Base-by-base conservation (phyloP, 2,113 vertebrate genomes). In the Phaetusa simplex region DNA sequence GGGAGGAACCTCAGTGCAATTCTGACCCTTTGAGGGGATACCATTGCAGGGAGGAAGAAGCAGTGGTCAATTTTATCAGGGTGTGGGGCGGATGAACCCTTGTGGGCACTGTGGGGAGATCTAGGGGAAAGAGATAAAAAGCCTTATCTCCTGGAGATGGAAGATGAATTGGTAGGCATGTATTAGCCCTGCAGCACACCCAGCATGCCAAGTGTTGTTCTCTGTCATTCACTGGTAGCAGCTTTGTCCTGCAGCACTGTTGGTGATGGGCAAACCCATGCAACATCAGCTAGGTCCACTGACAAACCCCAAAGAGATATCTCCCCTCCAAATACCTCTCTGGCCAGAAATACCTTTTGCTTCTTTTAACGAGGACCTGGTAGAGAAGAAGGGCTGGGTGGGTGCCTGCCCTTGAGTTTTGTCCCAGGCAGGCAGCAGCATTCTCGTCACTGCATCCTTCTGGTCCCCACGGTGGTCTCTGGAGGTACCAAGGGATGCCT, bases 171-270 rank as follows among this genome's bases (percentile, higher is more conserved):
- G 50, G 4, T n/a, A 84, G 67, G 27, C 30, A 40, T 2, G 6
- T 15, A 29, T 14, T 30, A 86, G 32, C 70, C 50, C 55, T 73
- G 66, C 36, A 77, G 67, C 52, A 61, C 43, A 32, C 16, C 19
- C 13, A 1, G 52, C 65, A 49, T 14, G 32, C 47, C 0, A 0
- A 69, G 52, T 2, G 1, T 1, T 67, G 12, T 64, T 83, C 77
- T 72, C 71, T 52, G 36, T 67, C 11, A 0, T 64, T 53, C 40
- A 29, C 45, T 65, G 69, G 59, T 50, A 49, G 49, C 45, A 70
- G 45, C 7, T 61, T 90, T 45, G 49, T 77, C 38, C 40, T 65
- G 52, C 82, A 95, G 69, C n/a, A 45, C 18, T 34, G 32, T 49
- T 14, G 6, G 15, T 34, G 38, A 17, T 2, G 4, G 38, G n/a